phyloP scores from a whole-genome alignment of 2,797 vertebrate species.

The Zalophus californianus region DNA sequence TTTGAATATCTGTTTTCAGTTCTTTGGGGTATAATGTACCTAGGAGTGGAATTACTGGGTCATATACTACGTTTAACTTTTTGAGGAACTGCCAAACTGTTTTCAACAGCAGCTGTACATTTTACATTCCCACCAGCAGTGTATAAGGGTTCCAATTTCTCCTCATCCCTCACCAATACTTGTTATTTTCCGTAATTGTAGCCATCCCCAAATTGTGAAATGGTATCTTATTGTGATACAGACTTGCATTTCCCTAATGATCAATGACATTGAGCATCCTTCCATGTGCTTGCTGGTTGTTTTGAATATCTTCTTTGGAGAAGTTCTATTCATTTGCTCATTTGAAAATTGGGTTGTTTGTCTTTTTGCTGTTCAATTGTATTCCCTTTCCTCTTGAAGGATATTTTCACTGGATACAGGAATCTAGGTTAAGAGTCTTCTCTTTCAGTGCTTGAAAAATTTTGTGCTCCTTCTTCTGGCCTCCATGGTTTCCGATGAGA shows the following conservation, averaged over 20 bases:
- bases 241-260: neutral
- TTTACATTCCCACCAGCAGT: neutral
- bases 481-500: neutral
- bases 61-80: slow-evolving; percentile 32
- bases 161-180: neutral
- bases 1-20: neutral
- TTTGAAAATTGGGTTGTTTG: neutral
- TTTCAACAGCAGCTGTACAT: neutral
- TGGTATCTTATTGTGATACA: neutral
- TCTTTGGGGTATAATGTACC: neutral
- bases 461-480: neutral
- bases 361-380: slow-evolving; percentile 19
- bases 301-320: neutral
- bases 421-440: neutral
- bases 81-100: neutral
- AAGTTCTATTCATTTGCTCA: slow-evolving; percentile 8
- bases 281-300: neutral
- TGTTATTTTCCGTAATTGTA: neutral
- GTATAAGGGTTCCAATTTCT: neutral
- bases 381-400: neutral
- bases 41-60: neutral
- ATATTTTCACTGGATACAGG: neutral
- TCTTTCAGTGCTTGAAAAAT: neutral
- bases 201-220: neutral
- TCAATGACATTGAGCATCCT: neutral